Evolutionary conservation across 2,113 vertebrate species (phyloP).

Genomic region (Hylia prasina): DNA sequence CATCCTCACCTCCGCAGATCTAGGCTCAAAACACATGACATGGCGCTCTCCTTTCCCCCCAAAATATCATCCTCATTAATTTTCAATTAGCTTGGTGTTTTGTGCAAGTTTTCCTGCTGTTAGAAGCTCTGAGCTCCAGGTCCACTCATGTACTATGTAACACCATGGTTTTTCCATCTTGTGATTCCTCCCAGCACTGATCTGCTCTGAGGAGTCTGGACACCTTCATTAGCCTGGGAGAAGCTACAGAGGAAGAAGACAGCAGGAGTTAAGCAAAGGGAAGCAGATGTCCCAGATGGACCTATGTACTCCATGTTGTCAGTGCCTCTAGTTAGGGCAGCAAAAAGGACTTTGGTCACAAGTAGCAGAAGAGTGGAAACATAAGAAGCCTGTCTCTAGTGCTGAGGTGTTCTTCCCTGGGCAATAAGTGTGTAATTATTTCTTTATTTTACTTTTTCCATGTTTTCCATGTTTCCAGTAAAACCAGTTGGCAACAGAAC

Average conservation of each 20-base stretch:
- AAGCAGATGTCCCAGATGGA: background rate
- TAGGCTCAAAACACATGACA: background rate
- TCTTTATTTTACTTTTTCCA: too few species aligned
- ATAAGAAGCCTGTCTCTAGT: background rate
- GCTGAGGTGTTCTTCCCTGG: background rate
- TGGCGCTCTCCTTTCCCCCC: fast-evolving
- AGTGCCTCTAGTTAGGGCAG: background rate
- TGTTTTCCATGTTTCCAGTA: too few species aligned
- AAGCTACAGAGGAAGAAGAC: background rate
- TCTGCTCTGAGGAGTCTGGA: background rate
- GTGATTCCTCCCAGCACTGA: background rate
- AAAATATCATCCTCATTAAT: background rate
- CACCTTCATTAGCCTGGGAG: background rate
- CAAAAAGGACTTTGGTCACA: background rate
- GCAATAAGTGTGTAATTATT: too few species aligned
- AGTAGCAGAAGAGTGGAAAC: background rate
- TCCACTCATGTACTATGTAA: background rate
- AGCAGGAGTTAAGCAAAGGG: background rate
- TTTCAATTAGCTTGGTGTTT: background rate
- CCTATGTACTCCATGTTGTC: background rate
- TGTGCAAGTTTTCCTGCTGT: background rate
- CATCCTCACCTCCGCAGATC: background rate
- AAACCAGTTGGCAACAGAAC: too few species aligned
- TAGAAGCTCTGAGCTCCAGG: background rate
- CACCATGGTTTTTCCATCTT: background rate